These are phyloP conservation scores for Epizoanthus ramosus DNA, from an alignment of 92 coral and sea anemone genomes.

Conservation along the genomic window DNA sequence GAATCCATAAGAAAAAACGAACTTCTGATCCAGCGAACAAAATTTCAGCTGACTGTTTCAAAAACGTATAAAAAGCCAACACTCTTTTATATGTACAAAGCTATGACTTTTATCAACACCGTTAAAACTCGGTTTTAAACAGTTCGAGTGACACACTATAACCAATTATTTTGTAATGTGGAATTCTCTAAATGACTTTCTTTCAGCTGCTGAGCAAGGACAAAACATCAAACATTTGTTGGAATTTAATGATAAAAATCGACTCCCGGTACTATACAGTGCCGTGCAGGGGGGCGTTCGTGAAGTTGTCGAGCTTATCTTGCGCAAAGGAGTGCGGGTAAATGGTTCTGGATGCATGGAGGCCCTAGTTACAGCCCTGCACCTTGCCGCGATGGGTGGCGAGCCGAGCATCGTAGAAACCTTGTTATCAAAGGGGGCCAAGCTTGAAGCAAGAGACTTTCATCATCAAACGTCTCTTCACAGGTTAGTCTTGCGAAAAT, in stretches of 20 bases:
- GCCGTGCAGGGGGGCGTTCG: background rate
- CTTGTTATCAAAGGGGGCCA: constrained; percentile 17
- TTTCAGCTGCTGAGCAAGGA: constrained; percentile 22
- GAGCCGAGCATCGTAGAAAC: background rate
- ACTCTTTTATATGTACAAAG: no score
- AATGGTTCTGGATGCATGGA: background rate
- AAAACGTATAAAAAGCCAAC: no score
- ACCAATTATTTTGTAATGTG: no score
- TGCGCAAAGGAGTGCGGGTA: constrained; percentile 3
- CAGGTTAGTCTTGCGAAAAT: background rate
- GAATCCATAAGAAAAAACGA: no score
- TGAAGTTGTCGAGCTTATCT: constrained; percentile 5
- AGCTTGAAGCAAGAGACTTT: background rate
- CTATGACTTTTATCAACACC: no score
- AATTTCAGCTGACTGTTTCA: no score
- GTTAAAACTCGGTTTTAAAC: no score
- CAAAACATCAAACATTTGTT: background rate
- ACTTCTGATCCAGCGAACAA: no score
- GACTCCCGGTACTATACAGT: background rate
- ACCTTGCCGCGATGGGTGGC: constrained; percentile 13
- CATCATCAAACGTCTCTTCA: constrained; percentile 15
- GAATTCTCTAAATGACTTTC: background rate
- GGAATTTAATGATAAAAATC: background rate
- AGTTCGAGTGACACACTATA: no score
- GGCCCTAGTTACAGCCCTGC: background rate